Evolutionary conservation across 2,113 vertebrate species (phyloP).

Genomic region (Vidua chalybeata): DNA sequence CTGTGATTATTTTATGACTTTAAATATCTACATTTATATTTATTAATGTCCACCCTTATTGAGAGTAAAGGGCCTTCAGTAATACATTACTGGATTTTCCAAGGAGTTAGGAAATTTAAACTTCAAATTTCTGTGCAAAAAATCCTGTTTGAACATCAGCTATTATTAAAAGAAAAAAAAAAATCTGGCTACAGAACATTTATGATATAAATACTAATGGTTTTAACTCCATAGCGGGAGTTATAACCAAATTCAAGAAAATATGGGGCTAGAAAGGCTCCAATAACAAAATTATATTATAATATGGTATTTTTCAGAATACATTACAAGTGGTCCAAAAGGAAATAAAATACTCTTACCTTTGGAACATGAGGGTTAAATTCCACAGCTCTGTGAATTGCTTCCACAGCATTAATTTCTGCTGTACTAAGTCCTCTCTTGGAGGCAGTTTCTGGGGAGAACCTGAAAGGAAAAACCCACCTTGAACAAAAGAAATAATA

Average conservation of each 20-base stretch:
- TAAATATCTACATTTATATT: background rate
- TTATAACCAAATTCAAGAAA: background rate
- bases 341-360: slow-evolving; percentile 73
- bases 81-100: background rate
- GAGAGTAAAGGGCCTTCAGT: background rate
- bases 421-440: slow-evolving; percentile 96
- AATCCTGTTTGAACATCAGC: background rate
- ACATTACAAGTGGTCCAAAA: background rate
- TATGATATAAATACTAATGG: background rate
- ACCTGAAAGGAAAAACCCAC: slow-evolving; percentile 76
- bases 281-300: background rate
- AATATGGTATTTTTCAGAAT: background rate
- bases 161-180: background rate
- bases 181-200: background rate
- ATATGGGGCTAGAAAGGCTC: background rate
- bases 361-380: slow-evolving; percentile 99
- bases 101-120: background rate
- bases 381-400: slow-evolving; percentile 99
- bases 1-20: background rate
- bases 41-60: background rate
- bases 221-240: background rate
- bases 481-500: background rate
- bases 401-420: slow-evolving; percentile 98
- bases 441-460: slow-evolving; percentile 96
- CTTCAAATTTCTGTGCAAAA: background rate